A percentile compares a stretch with the other conserved stretches of the same genome.
Evolutionary conservation across 2,797 vertebrate genomes (phyloP).

Genomic region (Mionectes olivaceus): DNA sequence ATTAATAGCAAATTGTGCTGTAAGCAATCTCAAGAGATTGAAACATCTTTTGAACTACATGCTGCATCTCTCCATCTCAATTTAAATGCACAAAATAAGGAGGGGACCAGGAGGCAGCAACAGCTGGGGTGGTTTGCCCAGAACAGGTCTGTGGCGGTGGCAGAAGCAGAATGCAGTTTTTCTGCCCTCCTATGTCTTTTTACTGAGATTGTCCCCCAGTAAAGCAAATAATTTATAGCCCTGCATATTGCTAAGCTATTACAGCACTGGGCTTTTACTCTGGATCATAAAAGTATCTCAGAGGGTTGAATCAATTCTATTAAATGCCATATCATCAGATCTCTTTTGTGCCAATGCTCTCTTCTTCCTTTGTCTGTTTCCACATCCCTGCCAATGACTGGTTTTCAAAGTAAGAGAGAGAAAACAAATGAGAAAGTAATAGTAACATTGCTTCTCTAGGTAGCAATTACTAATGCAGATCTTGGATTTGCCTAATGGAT

Average conservation of each 20-base stretch:
- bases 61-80: neutral
- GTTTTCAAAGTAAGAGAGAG: neutral
- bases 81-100: neutral
- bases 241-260: neutral
- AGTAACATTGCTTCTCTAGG: neutral
- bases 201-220: neutral
- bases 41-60: neutral
- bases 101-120: neutral
- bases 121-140: neutral
- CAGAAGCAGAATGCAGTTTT: neutral
- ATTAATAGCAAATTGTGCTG: neutral
- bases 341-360: neutral
- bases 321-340: neutral
- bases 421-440: neutral
- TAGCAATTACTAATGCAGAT: neutral
- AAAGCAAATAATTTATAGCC: neutral
- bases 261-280: neutral
- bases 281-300: neutral
- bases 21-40: neutral
- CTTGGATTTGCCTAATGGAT: slow-evolving; percentile 18
- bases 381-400: neutral
- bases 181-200: neutral
- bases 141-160: neutral
- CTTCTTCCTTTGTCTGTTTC: neutral
- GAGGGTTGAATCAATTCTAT: neutral